Evolutionary conservation across 1,140 invertebrate genomes (phyloP).

Genomic region (Pectinophora gossypiella): DNA sequence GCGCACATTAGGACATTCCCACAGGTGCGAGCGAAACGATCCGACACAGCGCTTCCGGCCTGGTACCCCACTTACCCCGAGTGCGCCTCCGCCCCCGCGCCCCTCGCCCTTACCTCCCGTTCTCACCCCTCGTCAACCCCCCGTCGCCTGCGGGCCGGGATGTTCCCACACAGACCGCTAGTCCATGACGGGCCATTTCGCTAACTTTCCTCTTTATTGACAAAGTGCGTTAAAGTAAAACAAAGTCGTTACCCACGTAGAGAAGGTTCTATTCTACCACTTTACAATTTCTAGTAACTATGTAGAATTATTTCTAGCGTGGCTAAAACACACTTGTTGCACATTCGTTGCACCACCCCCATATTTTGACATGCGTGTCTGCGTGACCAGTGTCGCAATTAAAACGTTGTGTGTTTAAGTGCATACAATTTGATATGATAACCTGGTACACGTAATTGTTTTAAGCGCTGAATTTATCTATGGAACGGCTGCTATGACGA

Average conservation of each 20-base stretch:
- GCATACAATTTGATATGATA: constrained; percentile 1
- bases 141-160: constrained; percentile 18
- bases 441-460: background rate
- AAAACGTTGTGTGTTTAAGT: background rate
- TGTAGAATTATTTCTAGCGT: no score
- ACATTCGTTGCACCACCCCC: background rate
- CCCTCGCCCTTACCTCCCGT: constrained; percentile 23
- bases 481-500: background rate
- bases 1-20: constrained; percentile 53
- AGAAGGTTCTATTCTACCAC: background rate
- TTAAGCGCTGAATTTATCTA: background rate
- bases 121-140: constrained; percentile 30
- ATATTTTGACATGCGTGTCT: background rate
- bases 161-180: constrained; percentile 55
- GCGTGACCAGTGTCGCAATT: background rate
- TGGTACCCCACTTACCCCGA: constrained; percentile 42
- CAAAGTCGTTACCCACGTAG: background rate
- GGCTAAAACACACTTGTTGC: background rate
- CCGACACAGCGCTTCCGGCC: constrained; percentile 59
- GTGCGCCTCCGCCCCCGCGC: constrained; percentile 20
- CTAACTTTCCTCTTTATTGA: constrained; percentile 45
- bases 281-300: background rate
- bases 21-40: constrained; percentile 59
- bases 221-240: background rate
- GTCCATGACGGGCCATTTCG: constrained; percentile 55